Evolutionary conservation across 2,113 vertebrate genomes (phyloP).

Genomic region (Strigops habroptila): DNA sequence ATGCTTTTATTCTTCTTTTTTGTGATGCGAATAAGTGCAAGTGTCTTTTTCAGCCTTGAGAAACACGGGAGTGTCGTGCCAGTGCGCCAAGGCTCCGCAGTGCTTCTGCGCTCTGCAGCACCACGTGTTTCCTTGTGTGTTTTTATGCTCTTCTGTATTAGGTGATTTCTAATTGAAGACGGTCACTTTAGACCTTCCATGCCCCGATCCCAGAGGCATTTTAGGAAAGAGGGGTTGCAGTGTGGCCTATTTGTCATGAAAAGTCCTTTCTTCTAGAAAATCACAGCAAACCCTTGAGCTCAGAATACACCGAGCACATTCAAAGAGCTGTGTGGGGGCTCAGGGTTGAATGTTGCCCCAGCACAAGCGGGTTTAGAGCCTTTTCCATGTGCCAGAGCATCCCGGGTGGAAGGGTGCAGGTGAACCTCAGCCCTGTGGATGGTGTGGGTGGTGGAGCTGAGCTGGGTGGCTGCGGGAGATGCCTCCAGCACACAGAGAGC

Average conservation of each 20-base stretch:
- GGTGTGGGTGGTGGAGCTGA: not conserved
- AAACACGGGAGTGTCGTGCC: fast-evolving
- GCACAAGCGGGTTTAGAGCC: not conserved
- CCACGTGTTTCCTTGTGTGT: fast-evolving
- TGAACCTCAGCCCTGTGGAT: not conserved
- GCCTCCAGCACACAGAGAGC: fast-evolving
- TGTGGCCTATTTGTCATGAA: fast-evolving
- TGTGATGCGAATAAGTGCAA: fast-evolving
- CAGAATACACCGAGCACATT: fast-evolving
- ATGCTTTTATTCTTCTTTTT: no score
- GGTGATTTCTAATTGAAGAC: not conserved
- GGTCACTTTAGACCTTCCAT: not conserved
- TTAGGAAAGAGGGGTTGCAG: not conserved
- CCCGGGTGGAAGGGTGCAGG: not conserved
- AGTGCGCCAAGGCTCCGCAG: fast-evolving
- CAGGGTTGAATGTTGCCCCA: not conserved
- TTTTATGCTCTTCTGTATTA: not conserved
- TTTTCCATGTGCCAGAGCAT: not conserved
- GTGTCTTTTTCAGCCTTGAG: not conserved
- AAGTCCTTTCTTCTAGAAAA: not conserved
- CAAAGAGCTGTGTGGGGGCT: not conserved
- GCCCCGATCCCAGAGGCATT: fast-evolving
- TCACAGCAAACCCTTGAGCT: not conserved
- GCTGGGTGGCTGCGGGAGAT: not conserved
- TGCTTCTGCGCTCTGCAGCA: not conserved